Evolutionary conservation across 2,113 vertebrate genomes (phyloP).

Genomic region (Brachypteracias leptosomus): DNA sequence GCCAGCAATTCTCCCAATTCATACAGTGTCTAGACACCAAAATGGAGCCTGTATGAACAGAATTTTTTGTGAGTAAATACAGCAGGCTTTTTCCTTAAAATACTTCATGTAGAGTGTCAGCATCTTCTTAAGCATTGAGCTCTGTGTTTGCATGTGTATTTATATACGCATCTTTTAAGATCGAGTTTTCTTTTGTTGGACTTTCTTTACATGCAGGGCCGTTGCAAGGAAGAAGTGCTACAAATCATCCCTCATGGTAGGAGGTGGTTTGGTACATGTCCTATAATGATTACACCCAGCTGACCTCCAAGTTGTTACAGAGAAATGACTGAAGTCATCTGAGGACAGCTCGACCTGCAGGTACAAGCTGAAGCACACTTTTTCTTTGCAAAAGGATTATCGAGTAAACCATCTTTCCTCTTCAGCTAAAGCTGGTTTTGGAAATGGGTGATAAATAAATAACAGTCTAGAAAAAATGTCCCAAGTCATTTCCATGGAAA

Average conservation of each 20-base stretch:
- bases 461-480: not conserved
- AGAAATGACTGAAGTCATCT: not conserved
- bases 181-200: not conserved
- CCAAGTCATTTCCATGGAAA: not conserved
- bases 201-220: not conserved
- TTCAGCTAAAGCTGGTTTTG: not conserved
- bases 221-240: not conserved
- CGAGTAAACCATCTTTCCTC: not conserved
- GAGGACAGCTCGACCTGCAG: not conserved
- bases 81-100: accelerated
- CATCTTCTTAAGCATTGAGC: not conserved
- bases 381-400: not conserved
- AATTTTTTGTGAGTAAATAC: not conserved
- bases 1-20: not conserved
- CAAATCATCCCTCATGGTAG: not conserved
- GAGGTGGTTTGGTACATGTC: not conserved
- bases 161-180: not conserved
- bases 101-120: not conserved
- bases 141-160: not conserved
- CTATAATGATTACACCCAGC: not conserved
- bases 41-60: not conserved
- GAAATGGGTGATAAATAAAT: not conserved
- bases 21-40: not conserved
- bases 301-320: not conserved
- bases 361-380: not conserved